Percentiles rank a stretch among this genome's conserved stretches.
These are phyloP conservation scores for Drosophila nigritarsus DNA, from an alignment of 2,888 invertebrate genomes.

Conservation along the genomic window DNA sequence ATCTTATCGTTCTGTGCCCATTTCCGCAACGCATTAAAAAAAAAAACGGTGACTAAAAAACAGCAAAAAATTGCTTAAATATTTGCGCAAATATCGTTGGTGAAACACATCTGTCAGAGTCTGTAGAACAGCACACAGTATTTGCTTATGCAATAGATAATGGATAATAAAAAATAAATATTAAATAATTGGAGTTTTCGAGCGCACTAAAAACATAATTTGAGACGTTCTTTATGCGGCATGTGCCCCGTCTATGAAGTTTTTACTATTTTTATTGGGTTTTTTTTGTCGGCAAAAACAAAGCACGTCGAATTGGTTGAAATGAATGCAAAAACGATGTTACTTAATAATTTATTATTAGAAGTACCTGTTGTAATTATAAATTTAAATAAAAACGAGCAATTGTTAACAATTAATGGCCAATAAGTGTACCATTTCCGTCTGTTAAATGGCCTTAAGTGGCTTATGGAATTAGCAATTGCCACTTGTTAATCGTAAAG, in stretches of 20 bases:
- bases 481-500: conserved; percentile 18
- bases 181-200: conserved; percentile 16
- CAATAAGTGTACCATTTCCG: conserved; percentile 18
- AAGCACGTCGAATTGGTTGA: conserved; percentile 23
- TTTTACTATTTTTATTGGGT: conserved; percentile 28
- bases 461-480: conserved; percentile 17
- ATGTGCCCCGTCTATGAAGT: conserved; percentile 25
- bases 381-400: conserved; percentile 48
- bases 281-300: conserved; percentile 13
- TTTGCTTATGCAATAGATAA: conserved; percentile 39
- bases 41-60: too few relatives aligned
- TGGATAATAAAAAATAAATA: too few relatives aligned
- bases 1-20: conserved; percentile 51
- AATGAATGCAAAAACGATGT: conserved; percentile 41
- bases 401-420: conserved; percentile 25
- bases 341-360: conserved; percentile 28
- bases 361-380: conserved; percentile 26
- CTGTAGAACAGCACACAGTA: conserved; percentile 14
- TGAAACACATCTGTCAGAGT: conserved; percentile 40
- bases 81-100: conserved; percentile 43
- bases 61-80: conserved; percentile 31
- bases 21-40: conserved; percentile 46
- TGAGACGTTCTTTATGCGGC: conserved; percentile 38
- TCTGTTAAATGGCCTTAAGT: conserved; percentile 21
- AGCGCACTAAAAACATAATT: conserved; percentile 18